These are phyloP conservation scores for Osmoderma eremita DNA, from an alignment of 2,888 invertebrate species.

Conservation along the genomic window DNA sequence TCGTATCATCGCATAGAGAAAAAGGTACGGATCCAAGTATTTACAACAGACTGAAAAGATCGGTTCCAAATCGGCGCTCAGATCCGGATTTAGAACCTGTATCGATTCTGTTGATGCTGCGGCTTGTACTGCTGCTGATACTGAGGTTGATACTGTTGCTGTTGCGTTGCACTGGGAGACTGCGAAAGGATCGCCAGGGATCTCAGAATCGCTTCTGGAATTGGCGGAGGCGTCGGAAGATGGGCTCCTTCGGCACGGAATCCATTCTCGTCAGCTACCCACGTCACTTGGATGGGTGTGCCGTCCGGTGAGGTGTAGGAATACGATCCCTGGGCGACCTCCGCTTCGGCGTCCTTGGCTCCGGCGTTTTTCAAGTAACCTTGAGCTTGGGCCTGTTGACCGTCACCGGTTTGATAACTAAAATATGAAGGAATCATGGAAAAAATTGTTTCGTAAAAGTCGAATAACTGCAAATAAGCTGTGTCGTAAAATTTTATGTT, in stretches of 20 bases:
- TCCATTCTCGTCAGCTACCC: conserved; percentile 82
- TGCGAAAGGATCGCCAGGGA: conserved; percentile 60
- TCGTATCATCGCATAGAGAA: too few relatives aligned
- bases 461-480: too few relatives aligned
- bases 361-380: conserved; percentile 79
- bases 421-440: conserved; percentile 21
- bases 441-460: too few relatives aligned
- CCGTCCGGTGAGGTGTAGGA: conserved; percentile 81
- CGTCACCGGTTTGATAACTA: conserved; percentile 81
- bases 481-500: too few relatives aligned
- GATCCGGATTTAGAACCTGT: conserved; percentile 8
- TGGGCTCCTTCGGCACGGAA: conserved; percentile 82
- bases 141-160: conserved; percentile 27
- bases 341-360: conserved; percentile 73
- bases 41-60: too few relatives aligned
- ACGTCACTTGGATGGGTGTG: conserved; percentile 75
- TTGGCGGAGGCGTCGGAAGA: conserved; percentile 79
- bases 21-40: too few relatives aligned
- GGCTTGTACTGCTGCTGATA: conserved; percentile 31
- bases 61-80: too few relatives aligned
- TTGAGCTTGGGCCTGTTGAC: conserved; percentile 80
- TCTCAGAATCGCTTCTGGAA: conserved; percentile 76
- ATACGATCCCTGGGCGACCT: conserved; percentile 81
- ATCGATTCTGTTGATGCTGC: conserved; percentile 25
- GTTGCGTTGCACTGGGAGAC: conserved; percentile 46